Evolutionary conservation across 2,888 invertebrate genomes (phyloP), one percentile per base, ranked within the genome.

Genomic region (Drosophila lutescens): DNA sequence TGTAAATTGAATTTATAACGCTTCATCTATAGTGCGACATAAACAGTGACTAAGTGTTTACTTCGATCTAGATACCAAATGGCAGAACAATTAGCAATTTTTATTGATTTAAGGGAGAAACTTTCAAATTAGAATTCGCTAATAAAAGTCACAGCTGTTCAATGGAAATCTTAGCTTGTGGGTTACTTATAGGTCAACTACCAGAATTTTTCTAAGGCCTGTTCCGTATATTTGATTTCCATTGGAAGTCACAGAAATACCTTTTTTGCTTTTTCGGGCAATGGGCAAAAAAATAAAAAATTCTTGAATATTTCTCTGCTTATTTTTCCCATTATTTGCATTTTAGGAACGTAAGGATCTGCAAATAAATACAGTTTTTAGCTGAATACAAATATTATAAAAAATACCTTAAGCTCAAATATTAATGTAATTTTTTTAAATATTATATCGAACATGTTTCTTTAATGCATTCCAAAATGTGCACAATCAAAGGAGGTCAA

Each of bases 41-140:
- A 46, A 51, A 30, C 55, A 15, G 51, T 81, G 78, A 79, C 72
- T 83, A 74, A 83, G 51, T 38, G 47, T 34, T 76, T 53, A 47
- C 36, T 56, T n/a, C 10, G 34, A 43, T 10, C 56, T 50, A 40
- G 44, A 63, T 34, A 65, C 38, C 17, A 67, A 78, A 76, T 77
- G 58, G 20, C 44, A 67, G n/a, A 20, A 47, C 44, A 78, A 80
- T 80, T 80, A 84, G 67, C 71, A 57, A 26, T 61, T 36, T 32
- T 8, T 53, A 53, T 53, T 53, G 15, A 59, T 20, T 32, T 41
- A 41, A 38, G 53, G 12, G 17, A 51, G 44, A 44, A 47, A 51
- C 34, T 34, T 38, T 30, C 17, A 20, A 46, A 32, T 20, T 20
- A 40, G 32, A 58, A 49, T 57, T 50, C 7, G 47, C 62, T 72